phyloP scores from a whole-genome alignment of 2,888 invertebrate species.

The Drosophila peninsularis region DNA sequence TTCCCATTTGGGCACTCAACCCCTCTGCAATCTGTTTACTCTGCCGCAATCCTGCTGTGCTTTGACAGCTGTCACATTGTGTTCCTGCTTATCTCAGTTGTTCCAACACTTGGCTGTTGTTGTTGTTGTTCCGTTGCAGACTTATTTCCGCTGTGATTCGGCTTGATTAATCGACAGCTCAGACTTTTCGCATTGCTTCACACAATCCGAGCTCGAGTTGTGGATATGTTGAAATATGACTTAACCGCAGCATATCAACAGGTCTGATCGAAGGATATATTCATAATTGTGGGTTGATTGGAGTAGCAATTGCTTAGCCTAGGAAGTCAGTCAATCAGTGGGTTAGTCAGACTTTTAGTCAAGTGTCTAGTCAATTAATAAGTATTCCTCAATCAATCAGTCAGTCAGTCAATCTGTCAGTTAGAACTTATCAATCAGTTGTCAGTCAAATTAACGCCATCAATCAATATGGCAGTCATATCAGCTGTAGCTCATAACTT shows the following conservation, averaged over 20 bases:
- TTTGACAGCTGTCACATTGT: conserved; percentile 77
- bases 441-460: background rate
- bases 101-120: conserved; percentile 18
- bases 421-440: too few relatives aligned
- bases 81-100: conserved; percentile 49
- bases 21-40: conserved; percentile 38
- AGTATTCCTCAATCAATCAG: background rate
- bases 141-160: conserved; percentile 52
- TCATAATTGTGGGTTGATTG: background rate
- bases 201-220: conserved; percentile 1
- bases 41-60: conserved; percentile 53
- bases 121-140: conserved; percentile 19
- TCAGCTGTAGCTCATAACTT: background rate
- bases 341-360: background rate
- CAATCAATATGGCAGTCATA: background rate
- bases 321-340: background rate
- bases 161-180: conserved; percentile 57
- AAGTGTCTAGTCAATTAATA: background rate
- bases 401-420: background rate
- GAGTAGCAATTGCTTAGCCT: too few relatives aligned
- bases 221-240: conserved; percentile 6
- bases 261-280: conserved; percentile 11
- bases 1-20: conserved; percentile 3
- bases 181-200: conserved; percentile 20
- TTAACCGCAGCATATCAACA: conserved; percentile 2